Conservation (phyloP, 2,888 invertebrate genomes). For the Phorcus lineatus region DNA sequence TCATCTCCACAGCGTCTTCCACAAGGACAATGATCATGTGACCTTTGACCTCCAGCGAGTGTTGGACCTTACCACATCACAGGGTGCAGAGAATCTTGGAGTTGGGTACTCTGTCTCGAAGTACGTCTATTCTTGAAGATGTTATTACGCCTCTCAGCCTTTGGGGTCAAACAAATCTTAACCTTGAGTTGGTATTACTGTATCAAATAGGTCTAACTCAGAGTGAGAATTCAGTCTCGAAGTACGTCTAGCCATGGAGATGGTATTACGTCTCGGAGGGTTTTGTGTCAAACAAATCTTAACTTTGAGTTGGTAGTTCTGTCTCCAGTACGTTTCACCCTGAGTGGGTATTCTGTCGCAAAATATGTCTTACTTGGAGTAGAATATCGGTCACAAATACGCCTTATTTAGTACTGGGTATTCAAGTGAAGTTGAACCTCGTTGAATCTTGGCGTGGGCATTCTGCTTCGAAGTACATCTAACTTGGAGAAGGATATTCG, state of each 20-base stretch:
- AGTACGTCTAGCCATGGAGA: not conserved
- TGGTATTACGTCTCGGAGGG: too few relatives aligned
- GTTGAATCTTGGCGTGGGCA: too few relatives aligned
- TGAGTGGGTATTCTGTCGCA: not conserved
- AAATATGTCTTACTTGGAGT: conserved; percentile 17
- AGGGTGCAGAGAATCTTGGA: not conserved
- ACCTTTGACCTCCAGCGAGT: conserved; percentile 22
- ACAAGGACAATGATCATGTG: conserved; percentile 8
- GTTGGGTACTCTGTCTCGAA: conserved; percentile 4
- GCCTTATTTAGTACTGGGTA: too few relatives aligned
- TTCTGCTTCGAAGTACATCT: too few relatives aligned
- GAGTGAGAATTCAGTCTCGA: not conserved
- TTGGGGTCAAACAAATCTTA: too few relatives aligned
- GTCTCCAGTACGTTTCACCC: too few relatives aligned
- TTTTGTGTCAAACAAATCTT: not conserved
- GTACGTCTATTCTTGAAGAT: not conserved
- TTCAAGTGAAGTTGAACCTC: too few relatives aligned
- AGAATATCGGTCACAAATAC: too few relatives aligned
- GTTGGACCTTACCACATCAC: conserved; percentile 16
- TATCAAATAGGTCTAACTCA: too few relatives aligned
- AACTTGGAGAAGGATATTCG: not conserved
- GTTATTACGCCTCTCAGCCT: too few relatives aligned
- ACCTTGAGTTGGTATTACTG: too few relatives aligned
- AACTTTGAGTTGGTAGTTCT: not conserved
- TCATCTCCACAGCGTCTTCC: conserved; percentile 3